phyloP scores from a whole-genome alignment of 2,797 vertebrate genomes.

The Gorsachius magnificus region DNA sequence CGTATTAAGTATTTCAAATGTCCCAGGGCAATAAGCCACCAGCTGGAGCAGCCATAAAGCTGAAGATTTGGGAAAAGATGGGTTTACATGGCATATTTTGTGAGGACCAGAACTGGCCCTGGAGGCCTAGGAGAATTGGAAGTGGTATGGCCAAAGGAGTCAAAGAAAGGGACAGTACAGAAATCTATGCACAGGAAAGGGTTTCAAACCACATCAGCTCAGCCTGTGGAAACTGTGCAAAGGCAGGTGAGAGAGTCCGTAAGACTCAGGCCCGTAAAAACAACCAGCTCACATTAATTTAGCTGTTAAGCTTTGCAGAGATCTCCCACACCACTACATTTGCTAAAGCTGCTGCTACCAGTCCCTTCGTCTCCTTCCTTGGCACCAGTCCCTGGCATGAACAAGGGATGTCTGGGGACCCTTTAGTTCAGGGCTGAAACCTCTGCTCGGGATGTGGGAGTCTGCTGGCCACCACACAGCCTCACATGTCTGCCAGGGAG shows the following conservation, averaged over 20 bases:
- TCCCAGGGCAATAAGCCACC: neutral
- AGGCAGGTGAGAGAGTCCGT: neutral
- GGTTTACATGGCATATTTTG: neutral
- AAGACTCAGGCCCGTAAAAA: neutral
- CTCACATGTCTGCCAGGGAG: neutral
- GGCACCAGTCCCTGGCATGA: neutral
- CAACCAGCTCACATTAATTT: neutral
- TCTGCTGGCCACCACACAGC: neutral
- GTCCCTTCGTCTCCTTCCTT: neutral
- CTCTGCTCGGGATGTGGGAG: neutral
- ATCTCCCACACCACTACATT: neutral
- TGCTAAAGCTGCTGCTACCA: neutral
- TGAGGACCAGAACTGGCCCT: neutral
- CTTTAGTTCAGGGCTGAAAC: neutral
- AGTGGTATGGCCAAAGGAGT: neutral
- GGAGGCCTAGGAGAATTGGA: neutral
- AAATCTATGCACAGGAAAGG: neutral
- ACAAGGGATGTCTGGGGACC: neutral
- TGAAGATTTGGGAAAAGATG: neutral
- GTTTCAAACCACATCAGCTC: neutral
- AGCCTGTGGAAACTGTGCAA: neutral
- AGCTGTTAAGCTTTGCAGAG: neutral
- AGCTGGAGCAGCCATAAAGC: neutral
- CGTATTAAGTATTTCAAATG: neutral
- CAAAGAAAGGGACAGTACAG: neutral